Evolutionary conservation across 2,888 invertebrate genomes (phyloP), one percentile per base, ranked within the genome.

Genomic region (Campaea margaritaria): DNA sequence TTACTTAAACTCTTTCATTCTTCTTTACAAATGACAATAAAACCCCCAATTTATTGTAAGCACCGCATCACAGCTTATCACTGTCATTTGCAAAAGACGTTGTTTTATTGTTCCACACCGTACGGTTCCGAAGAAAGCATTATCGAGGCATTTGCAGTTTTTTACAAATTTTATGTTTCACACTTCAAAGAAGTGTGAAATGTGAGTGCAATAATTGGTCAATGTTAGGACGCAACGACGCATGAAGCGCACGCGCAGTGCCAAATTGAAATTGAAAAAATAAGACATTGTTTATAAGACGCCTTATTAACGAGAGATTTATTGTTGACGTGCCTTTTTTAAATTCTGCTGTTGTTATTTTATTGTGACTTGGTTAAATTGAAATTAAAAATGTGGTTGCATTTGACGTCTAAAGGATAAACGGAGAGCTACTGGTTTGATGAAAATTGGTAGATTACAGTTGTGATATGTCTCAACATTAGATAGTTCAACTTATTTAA

Each of bases 271-370:
- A 83, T 78, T 78, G 70, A 79, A 78, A 73, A 78, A 76, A 80
- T 61, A 59, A 77, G 75, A 78, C 81, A 85, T 82, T 83, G 84
- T 87, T 84, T 83, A 83, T 84, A 80, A 76, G 80, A 83, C 78
- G 76, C 78, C 87, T 86, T 87, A 85, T 89, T 89, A 87, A 79
- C 71, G 76, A 76, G 67, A 85, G 88, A 89, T 90, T 88, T 87
- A 89, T 82, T 56, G 75, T 70, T 72, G 78, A 78, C 74, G 76
- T 77, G 68, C 62, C 72, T 77, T 79, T 82, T 81, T 72, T 74
- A 74, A 81, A 65, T 31, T 57, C 31, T 76, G 78, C 67, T 68
- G 69, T 75, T 73, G 70, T 75, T 67, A 45, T 67, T 73, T 76
- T 68, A 67, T 65, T 62, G 53, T 38, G 44, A 51, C 42, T 55